Evolutionary conservation across 2,888 invertebrate species (phyloP), one percentile per base, ranked within the genome.

Genomic region (Epinotia nisella): DNA sequence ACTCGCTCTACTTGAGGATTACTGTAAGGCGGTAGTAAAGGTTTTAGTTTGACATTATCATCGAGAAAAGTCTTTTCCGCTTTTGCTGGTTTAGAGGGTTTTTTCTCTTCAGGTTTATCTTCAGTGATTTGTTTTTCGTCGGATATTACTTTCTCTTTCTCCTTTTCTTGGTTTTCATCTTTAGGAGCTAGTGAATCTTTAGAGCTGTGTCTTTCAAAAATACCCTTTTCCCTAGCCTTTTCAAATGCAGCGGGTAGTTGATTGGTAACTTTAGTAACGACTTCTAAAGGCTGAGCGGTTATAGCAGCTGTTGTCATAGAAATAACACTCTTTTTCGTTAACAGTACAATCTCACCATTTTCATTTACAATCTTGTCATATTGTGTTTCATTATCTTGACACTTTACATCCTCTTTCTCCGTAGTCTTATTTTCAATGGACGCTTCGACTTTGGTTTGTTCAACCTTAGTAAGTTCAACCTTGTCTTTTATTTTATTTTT

Each of bases 281-380:
- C 90, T 83, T 94, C 93, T 74, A 94, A 84, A 1, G 94, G 94
- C 75, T 94, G 94, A 7, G 94, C 91, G 66, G 94, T 94, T 66
- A 95, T 94, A 7, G 95, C 94, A 21, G 94, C 94, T 5, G 94
- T 94, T 15, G 94, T 94, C 94, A 94, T 95, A 19, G 94, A 94
- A 56, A 94, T 90, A 24, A 94, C 88, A 76, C 86, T 94, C 79
- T 92, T 92, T 81, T 94, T 94, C 0, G 94, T 94, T 68, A 94
- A 79, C 68, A 93, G 89, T 9, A 94, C 89, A 17, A 94, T 80
- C 73, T 92, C 92, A 24, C 89, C 90, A 77, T 89, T 90, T 19
- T 89, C 90, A 76, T 89, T 89, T n/a, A 86, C 86, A 15, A 84
- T 80, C 82, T 92, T 93, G 74, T 94, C 94, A 76, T 90, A 93